A percentile compares a stretch with the other conserved stretches of the same genome.
phyloP scores from a whole-genome alignment of 2,888 invertebrate species.

The Sycophila texana region DNA sequence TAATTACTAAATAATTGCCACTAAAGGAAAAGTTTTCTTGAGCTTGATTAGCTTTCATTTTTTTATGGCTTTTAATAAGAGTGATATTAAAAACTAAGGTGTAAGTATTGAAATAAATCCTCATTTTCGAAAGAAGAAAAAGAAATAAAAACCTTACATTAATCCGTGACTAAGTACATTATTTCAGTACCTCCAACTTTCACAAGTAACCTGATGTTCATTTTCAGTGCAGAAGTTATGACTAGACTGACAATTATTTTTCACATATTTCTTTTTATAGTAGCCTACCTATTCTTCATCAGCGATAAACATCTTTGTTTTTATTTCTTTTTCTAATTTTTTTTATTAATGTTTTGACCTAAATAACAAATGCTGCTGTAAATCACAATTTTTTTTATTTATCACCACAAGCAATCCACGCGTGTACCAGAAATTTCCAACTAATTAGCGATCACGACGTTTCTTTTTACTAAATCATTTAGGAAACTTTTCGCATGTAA shows the following conservation, averaged over 20 bases:
- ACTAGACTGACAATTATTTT: constrained; percentile 50
- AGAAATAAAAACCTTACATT: constrained; percentile 19
- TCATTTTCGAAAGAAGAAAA: constrained; percentile 7
- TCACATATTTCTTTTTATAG: constrained; percentile 47
- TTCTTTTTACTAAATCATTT: too few species aligned
- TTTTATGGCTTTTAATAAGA: neutral
- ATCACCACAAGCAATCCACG: neutral
- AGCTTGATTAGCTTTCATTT: neutral
- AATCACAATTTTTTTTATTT: constrained; percentile 26
- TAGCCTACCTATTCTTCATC: constrained; percentile 18
- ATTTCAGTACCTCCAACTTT: constrained; percentile 42
- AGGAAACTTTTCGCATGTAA: neutral
- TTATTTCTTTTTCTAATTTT: constrained; percentile 35
- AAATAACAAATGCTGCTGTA: constrained; percentile 27
- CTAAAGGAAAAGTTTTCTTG: too few species aligned
- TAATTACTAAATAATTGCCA: too few species aligned
- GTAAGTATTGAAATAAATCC: neutral
- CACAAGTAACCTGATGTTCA: constrained; percentile 43
- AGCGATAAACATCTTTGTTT: constrained; percentile 49
- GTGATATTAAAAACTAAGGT: neutral
- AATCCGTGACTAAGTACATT: constrained; percentile 32
- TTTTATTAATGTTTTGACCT: constrained; percentile 46
- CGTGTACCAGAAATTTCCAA: neutral
- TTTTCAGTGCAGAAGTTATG: constrained; percentile 43
- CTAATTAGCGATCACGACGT: too few species aligned